phyloP scores from a whole-genome alignment of 2,888 invertebrate species.

The Junonia oenone region DNA sequence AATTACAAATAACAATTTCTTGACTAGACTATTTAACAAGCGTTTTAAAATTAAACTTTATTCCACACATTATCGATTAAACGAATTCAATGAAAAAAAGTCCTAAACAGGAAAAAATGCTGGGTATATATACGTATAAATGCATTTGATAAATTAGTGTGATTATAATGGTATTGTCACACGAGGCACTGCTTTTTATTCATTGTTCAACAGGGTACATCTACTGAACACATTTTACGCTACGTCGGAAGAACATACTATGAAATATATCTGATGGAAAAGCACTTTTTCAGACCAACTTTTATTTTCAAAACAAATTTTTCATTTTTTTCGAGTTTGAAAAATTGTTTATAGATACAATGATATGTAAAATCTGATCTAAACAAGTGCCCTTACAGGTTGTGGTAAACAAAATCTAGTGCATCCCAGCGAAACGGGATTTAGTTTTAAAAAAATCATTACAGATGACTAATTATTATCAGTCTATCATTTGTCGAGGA shows the following conservation, averaged over 20 bases:
- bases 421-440: constrained; percentile 71
- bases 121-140: constrained; percentile 9
- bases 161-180: constrained; percentile 64
- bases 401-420: constrained; percentile 57
- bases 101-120: constrained; percentile 10
- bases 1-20: constrained; percentile 24
- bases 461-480: constrained; percentile 54
- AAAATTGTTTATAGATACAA: constrained; percentile 10
- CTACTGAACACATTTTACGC: constrained; percentile 60
- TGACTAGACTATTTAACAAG: constrained; percentile 39
- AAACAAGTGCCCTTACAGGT: constrained; percentile 66
- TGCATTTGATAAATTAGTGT: constrained; percentile 37
- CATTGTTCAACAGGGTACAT: constrained; percentile 51
- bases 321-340: neutral
- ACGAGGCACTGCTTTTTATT: constrained; percentile 65
- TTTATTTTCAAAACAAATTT: constrained; percentile 1
- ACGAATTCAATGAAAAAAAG: constrained; percentile 1
- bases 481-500: constrained; percentile 67
- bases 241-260: constrained; percentile 22
- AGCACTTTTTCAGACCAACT: constrained; percentile 67
- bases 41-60: constrained; percentile 10
- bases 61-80: constrained; percentile 14
- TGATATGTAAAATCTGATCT: constrained; percentile 38
- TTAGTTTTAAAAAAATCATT: constrained; percentile 34
- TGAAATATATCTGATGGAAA: constrained; percentile 39